A percentile compares a stretch with the other conserved stretches of the same genome.
These are phyloP conservation scores for Eciton burchellii DNA, from an alignment of 1,140 invertebrate species.

Conservation along the genomic window DNA sequence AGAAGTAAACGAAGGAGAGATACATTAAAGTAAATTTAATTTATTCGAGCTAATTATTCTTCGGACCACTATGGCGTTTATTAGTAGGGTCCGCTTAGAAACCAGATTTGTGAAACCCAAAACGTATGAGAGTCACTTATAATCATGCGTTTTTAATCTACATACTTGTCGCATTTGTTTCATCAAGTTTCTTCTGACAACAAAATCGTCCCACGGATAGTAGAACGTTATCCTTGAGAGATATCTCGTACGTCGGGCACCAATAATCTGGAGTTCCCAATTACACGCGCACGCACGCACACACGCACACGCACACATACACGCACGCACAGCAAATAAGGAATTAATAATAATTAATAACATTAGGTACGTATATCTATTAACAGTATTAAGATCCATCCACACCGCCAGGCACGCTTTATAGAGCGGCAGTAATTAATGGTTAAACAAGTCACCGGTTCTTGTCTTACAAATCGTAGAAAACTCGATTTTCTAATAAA, in stretches of 20 bases:
- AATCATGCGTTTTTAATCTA: constrained; percentile 31
- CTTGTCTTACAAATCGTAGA: constrained; percentile 49
- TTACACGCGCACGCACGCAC: constrained; percentile 49
- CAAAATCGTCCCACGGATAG: not conserved
- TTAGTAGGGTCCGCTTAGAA: constrained; percentile 76
- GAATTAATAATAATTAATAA: constrained; percentile 77
- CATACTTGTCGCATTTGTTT: constrained; percentile 28
- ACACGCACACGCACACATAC: too few species aligned
- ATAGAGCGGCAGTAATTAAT: constrained; percentile 67
- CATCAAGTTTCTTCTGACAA: constrained; percentile 17
- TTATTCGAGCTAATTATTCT: constrained; percentile 79
- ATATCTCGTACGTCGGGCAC: constrained; percentile 59
- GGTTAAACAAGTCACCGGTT: constrained; percentile 61
- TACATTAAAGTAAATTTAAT: constrained; percentile 75
- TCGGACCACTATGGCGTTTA: constrained; percentile 79
- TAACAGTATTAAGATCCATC: constrained; percentile 77
- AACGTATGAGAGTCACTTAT: constrained; percentile 42
- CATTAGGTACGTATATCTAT: constrained; percentile 81
- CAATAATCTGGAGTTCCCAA: constrained; percentile 61
- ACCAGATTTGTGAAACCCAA: constrained; percentile 59
- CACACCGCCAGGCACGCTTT: constrained; percentile 74
- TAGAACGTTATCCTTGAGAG: not conserved
- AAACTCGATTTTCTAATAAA: constrained; percentile 48
- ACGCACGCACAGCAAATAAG: constrained; percentile 64
- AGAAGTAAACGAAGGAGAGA: not conserved